Evolutionary conservation across 2,888 invertebrate genomes (phyloP), one percentile per base, ranked within the genome.

Genomic region (Hesperia comma): DNA sequence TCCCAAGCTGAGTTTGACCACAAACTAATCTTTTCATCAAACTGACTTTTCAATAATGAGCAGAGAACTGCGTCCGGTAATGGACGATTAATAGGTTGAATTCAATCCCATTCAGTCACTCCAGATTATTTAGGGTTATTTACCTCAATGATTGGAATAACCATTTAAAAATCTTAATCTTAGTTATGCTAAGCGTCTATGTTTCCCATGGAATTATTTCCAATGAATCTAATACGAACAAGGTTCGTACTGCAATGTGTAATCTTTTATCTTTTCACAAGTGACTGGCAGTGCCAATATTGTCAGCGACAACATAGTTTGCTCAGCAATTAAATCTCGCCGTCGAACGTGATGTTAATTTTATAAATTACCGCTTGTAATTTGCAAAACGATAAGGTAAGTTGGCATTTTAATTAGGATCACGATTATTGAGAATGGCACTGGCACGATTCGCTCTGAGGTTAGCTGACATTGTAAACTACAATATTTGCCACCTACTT

Each of bases 381-480:
- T 62, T 54, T 62, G 54, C 41, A 54, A 62, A 54, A 26, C 54
- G 62, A 53, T 62, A 54, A 54, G 62, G 41, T 41, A 32, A 41
- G n/a, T 61, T 61, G 33, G 61, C 54, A 33, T 62, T 51, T 53
- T 62, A 62, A 62, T 62, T 54, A 54, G 62, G 54, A 62, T 62
- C 62, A 62, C 62, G 62, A 62, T 40, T 61, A 53, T 53, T 19
- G 61, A 53, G 54, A 54, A 33, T 54, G 54, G 33, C 54, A 54
- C 32, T 15, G 54, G 54, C 32, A 54, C 33, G 33, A 54, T 54
- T 54, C 10, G 15, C 32, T 54, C 54, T 54, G 26, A 51, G 51
- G 21, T 51, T 51, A 14, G 51, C 51, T 26, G 51, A 51, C 51
- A 51, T 51, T 51, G 51, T 51, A 51, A 0, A 19, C 10, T 49